These are phyloP conservation scores for Gymnoscopelus braueri DNA, from an alignment of 2,797 vertebrate species.

Conservation along the genomic window DNA sequence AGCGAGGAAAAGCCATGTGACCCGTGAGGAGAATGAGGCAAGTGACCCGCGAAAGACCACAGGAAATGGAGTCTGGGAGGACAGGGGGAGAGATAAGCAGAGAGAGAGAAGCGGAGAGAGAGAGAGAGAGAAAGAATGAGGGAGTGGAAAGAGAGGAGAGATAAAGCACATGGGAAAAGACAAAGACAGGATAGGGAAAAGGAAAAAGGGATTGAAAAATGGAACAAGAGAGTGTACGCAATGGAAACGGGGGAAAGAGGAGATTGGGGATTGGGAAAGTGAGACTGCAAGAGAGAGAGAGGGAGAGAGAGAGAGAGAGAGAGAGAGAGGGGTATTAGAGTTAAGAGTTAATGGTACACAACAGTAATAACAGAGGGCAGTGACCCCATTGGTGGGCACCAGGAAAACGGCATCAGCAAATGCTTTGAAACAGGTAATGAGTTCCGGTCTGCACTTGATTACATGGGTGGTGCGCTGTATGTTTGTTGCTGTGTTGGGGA, in stretches of 20 bases:
- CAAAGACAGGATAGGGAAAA: too few species aligned
- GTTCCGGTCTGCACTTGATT: constrained; percentile 31
- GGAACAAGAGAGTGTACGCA: too few species aligned
- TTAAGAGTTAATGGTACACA: constrained; percentile 38
- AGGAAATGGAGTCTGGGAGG: constrained; percentile 62
- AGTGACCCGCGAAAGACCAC: constrained; percentile 58
- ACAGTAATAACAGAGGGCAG: constrained; percentile 35
- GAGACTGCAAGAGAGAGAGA: neutral
- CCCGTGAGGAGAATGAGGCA: constrained; percentile 55
- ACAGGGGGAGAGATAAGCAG: constrained; percentile 2
- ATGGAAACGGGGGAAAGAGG: too few species aligned
- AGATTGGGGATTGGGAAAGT: too few species aligned
- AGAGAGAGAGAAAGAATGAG: neutral
- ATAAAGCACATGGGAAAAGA: too few species aligned
- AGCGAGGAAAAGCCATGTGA: constrained; percentile 47
- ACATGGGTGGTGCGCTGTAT: neutral
- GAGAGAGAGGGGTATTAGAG: neutral
- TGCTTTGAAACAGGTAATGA: constrained; percentile 31
- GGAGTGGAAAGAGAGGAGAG: too few species aligned
- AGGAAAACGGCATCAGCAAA: constrained; percentile 9
- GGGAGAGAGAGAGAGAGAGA: neutral
- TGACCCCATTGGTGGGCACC: constrained; percentile 8
- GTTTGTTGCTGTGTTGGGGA: neutral
- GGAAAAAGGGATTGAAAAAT: too few species aligned
- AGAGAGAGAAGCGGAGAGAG: constrained; percentile 4